phyloP scores from a whole-genome alignment of 2,888 invertebrate genomes.

The Hydraecia micacea region DNA sequence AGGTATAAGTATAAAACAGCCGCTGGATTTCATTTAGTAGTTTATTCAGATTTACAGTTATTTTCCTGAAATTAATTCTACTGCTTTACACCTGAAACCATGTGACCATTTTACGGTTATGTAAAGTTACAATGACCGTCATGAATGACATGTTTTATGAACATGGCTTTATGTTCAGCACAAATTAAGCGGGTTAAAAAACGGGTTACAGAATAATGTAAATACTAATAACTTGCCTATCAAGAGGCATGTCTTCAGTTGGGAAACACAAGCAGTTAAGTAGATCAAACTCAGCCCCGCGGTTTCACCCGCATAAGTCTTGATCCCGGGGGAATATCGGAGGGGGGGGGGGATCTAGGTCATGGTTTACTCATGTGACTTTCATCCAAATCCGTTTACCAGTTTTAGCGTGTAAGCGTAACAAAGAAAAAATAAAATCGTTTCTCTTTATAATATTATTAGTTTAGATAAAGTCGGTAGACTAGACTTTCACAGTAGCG shows the following conservation, averaged over 20 bases:
- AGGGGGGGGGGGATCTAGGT: no score
- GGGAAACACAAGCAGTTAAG: not conserved
- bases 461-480: not conserved
- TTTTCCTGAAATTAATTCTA: constrained; percentile 17
- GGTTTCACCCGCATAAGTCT: not conserved
- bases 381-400: not conserved
- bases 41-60: constrained; percentile 23
- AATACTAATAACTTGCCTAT: not conserved
- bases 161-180: constrained; percentile 4
- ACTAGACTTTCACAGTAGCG: not conserved
- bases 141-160: constrained; percentile 17
- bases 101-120: constrained; percentile 43
- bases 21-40: not conserved
- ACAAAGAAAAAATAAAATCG: not conserved
- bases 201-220: not conserved
- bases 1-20: not conserved
- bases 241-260: not conserved
- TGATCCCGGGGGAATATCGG: not conserved
- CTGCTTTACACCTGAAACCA: constrained; percentile 18
- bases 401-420: not conserved
- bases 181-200: constrained; percentile 19
- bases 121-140: constrained; percentile 29
- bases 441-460: not conserved
- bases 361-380: not conserved
- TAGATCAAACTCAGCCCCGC: not conserved